Conservation (phyloP, 2,113 vertebrate genomes). For the Oncorhynchus masou region DNA sequence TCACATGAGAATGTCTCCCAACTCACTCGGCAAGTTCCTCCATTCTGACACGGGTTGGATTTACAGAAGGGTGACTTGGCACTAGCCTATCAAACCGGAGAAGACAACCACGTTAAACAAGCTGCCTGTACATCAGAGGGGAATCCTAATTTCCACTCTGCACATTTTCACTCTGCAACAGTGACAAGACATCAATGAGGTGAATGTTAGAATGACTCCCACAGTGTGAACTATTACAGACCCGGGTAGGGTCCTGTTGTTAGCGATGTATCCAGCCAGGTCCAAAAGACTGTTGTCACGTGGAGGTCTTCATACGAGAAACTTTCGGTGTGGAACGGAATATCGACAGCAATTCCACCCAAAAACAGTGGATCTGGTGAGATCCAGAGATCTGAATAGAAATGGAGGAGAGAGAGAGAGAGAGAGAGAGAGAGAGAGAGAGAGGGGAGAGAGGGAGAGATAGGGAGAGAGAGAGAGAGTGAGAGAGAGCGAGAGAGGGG, state of each 20-base stretch:
- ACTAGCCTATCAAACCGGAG: slow-evolving; percentile 77
- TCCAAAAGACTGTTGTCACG: slow-evolving; percentile 91
- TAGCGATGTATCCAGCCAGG: slow-evolving; percentile 91
- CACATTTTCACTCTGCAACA: no score
- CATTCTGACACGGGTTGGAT: slow-evolving; percentile 91
- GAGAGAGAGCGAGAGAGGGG: no score
- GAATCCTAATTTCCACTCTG: background rate
- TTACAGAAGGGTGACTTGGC: slow-evolving; percentile 91
- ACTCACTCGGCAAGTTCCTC: slow-evolving; percentile 86
- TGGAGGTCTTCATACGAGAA: slow-evolving; percentile 94
- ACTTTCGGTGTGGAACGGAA: slow-evolving; percentile 89
- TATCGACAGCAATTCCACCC: slow-evolving; percentile 98
- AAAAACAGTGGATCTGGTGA: slow-evolving; percentile 95
- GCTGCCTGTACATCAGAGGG: background rate
- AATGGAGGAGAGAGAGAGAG: slow-evolving; percentile 25
- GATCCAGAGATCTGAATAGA: slow-evolving; percentile 93
- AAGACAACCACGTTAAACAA: background rate
- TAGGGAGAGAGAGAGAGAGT: background rate
- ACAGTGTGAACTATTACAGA: slow-evolving; percentile 40
- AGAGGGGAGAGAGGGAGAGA: slow-evolving; percentile 3
- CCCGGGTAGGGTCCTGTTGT: slow-evolving; percentile 91
- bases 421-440: background rate
- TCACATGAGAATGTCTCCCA: slow-evolving; percentile 95
- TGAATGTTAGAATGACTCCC: no score
- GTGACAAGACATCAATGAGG: no score